Evolutionary conservation across 2,113 vertebrate genomes (phyloP).

Genomic region (Synchiropus splendidus): DNA sequence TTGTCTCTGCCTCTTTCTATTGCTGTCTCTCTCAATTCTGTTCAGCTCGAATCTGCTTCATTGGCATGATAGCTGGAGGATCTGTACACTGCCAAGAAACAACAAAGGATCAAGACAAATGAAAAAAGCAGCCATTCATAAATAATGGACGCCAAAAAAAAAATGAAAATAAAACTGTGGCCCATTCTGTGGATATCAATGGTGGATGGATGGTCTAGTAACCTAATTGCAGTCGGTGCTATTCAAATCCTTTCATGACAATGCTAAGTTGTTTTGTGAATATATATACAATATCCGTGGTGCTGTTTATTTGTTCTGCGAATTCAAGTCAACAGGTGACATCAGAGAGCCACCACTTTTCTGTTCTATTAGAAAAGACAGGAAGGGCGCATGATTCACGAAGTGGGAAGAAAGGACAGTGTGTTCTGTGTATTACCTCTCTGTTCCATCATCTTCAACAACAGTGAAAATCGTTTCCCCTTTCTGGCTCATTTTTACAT

Average conservation of each 20-base stretch:
- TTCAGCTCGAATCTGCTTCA: slow-evolving; percentile 34
- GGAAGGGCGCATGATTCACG: not conserved
- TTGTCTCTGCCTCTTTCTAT: slow-evolving; percentile 34
- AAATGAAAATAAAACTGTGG: slow-evolving; percentile 14
- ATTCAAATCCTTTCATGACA: too few species aligned
- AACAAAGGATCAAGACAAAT: slow-evolving; percentile 21
- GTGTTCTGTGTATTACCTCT: not conserved
- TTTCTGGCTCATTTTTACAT: too few species aligned
- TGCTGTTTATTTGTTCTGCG: too few species aligned
- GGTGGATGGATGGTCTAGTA: slow-evolving; percentile 2
- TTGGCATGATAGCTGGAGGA: slow-evolving; percentile 11
- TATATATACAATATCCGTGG: too few species aligned
- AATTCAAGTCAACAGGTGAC: not conserved
- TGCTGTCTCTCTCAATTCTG: slow-evolving; percentile 34
- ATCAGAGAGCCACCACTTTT: not conserved
- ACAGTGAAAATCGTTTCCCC: slow-evolving; percentile 4
- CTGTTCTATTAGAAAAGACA: not conserved
- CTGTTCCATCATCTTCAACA: slow-evolving; percentile 8
- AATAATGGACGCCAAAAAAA: slow-evolving; percentile 18
- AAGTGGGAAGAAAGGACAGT: not conserved
- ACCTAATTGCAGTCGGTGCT: too few species aligned
- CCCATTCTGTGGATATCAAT: slow-evolving; percentile 18
- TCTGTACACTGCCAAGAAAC: slow-evolving; percentile 10
- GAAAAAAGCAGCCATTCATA: slow-evolving; percentile 16
- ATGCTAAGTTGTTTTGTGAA: too few species aligned